phyloP scores from a whole-genome alignment of 1,140 invertebrate genomes.

The Lithobius niger region DNA sequence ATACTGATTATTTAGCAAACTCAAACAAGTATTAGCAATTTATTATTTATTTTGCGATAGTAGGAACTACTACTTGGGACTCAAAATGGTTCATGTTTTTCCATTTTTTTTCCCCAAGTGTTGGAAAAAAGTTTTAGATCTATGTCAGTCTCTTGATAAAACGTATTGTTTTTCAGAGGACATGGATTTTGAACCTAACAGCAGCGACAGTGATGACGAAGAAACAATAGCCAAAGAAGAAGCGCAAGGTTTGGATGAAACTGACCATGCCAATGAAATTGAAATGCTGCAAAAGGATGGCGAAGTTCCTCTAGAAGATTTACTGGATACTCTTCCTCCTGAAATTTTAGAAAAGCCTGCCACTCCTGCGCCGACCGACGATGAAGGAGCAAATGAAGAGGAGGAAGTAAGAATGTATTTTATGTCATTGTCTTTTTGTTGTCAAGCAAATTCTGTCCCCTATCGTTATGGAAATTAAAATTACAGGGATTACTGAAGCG shows the following conservation, averaged over 20 bases:
- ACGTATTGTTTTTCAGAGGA: conserved; percentile 17
- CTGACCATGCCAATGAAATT: conserved; percentile 56
- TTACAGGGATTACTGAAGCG: too few relatives aligned
- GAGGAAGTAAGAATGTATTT: background rate
- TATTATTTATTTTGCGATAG: too few relatives aligned
- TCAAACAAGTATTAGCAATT: too few relatives aligned
- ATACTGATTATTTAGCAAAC: too few relatives aligned
- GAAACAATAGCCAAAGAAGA: conserved; percentile 90
- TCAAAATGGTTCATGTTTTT: too few relatives aligned
- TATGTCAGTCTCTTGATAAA: too few relatives aligned
- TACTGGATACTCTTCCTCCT: conserved; percentile 55
- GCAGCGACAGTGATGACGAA: conserved; percentile 74
- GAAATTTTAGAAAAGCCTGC: conserved; percentile 34
- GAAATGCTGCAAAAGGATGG: conserved; percentile 78
- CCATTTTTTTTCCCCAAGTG: too few relatives aligned
- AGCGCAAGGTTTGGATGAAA: conserved; percentile 44
- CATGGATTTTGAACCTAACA: conserved; percentile 61
- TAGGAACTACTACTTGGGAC: too few relatives aligned
- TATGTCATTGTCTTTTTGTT: background rate
- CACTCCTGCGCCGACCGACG: background rate
- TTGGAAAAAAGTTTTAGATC: too few relatives aligned
- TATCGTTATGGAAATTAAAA: too few relatives aligned
- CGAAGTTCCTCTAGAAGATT: conserved; percentile 77
- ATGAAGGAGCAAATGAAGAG: background rate
- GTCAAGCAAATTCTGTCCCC: too few relatives aligned